Evolutionary conservation across 23 tunicate species (phyloP), one percentile per base, ranked within the genome.

Genomic region (Halocynthia aurantium): DNA sequence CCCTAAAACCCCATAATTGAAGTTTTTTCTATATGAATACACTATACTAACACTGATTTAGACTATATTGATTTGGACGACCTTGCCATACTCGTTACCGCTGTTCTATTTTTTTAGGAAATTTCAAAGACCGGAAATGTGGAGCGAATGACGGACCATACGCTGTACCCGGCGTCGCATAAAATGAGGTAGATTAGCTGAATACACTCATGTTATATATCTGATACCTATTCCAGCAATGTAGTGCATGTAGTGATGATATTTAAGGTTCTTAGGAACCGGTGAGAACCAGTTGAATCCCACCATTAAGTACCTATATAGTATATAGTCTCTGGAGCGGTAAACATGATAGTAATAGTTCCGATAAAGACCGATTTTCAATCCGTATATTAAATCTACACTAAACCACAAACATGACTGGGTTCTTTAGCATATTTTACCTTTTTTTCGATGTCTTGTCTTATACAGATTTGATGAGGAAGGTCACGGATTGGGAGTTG

Each of bases 111-210:
- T 77, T n/a, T 88, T 72, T 53, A 89, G 96, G 80, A 77, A 5
- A 62, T 69, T 11, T 84, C 96, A 4, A 84, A 76, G 51, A 81
- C 96, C 56, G 86, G 96, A 22, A 84, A 89, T 67, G 96, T 89
- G 75, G 77, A 72, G n/a, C 68, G 96, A 84, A 89, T 89, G 96
- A 89, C 96, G 7, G 96, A 89, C 69, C 96, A 89, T 56, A 80
- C 69, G 7, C 57, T 89, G 68, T 89, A 89, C 69, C 96, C 96
- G 54, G 86, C 76, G 8, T 62, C 82, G 7, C 96, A 89, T 54
- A 89, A 89, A 81, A 80, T 89, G 83, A 89, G 96, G 96, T 89
- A 31, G 67, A 79, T 17, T 17, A 51, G 13, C 5, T 68, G 10
- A 60, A 60, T 17, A 31, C 44, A 31, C 44, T 31, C 44, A 31